Evolutionary conservation across 2,888 invertebrate genomes (phyloP), one percentile per base, ranked within the genome.

Genomic region (Temnothorax rugatulus): DNA sequence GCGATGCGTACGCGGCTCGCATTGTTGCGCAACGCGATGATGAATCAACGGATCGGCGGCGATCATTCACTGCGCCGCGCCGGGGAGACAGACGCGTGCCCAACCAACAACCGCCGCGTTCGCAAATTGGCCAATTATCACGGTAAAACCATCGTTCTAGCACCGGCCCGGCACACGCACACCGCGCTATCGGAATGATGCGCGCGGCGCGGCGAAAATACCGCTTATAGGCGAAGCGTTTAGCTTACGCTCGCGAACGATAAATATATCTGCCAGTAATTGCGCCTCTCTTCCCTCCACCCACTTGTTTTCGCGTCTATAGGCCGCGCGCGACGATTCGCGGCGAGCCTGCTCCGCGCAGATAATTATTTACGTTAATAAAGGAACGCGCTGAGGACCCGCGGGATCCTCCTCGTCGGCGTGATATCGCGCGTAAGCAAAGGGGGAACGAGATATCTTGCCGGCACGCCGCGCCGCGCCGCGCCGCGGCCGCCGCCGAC

Each of bases 71-170:
- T 84, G 75, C 79, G 74, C 29, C 29, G 29, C 0, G 29, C 34
- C 71, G 71, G 61, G 71, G 71, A 68, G 84, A 86, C 90, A 83
- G 83, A 85, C 90, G 85, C 90, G 90, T 90, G 90, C 84, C 77
- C 57, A 41, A 25, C 25, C 25, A 25, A 29, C 29, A 34, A 83
- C 64, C 64, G 18, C 59, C 25, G 69, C 85, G 83, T 84, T 88
- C 73, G 89, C 84, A 88, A 91, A 91, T 91, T 91, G 89, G 77
- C 86, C 91, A 89, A 91, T 91, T 91, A 90, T 84, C 86, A 86
- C 82, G 88, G 86, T 85, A 88, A 87, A 85, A 83, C 81, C 84
- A 75, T 4, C 82, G 82, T 82, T 86, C 47, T 59, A 47, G 29
- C 11, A 8, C n/a, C 34, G 21, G 5, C 29, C 25, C n/a, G 21